Base-by-base conservation (phyloP, 2,797 vertebrate species). In the Clarias pachynema region DNA sequence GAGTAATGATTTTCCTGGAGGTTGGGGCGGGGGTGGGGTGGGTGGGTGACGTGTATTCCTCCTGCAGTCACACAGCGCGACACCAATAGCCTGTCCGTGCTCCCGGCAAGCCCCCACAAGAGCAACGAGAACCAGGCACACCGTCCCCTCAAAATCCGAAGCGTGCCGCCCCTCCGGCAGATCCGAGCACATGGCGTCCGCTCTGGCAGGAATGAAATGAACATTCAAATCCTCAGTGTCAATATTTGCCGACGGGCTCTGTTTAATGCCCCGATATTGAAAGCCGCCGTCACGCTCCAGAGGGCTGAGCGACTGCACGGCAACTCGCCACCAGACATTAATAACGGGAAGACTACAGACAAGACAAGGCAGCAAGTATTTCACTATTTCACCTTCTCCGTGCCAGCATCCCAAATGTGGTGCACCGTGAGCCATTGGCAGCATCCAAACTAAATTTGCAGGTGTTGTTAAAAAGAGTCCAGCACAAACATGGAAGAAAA, bases 211-310 rank as follows among this genome's bases (percentile, higher is more conserved):
- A 66, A 90, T 44, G 77, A 75, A 83, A 88, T 70, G 88, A 86
- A 88, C 90, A 89, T 89, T 91, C 86, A 91, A 78, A 91, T 91
- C 89, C 88, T 82, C 87, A 89, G 66, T 60, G 91, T 92, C 92
- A 93, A 92, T 92, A 93, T 93, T 93, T 92, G 87, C 91, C 86
- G 72, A 80, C 69, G 49, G 85, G 90, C 85, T 89, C 90, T 87
- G 90, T 90, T 83, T 86, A 92, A 88, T 44, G 87, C 86, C 69
- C 88, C 57, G 89, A 91, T 91, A 90, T 90, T 88, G 87, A 84
- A 93, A 88, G 91, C 82, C 79, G 53, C 77, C 60, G 85, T 90
- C 88, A 86, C 89, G 88, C 79, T 88, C 72, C 4, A 84, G 10
- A 74, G 88, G 86, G 88, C 79, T 75, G 15, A 79, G 73, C 16